A percentile compares a stretch with the other conserved stretches of the same genome.
phyloP scores from a whole-genome alignment of 2,888 invertebrate genomes.

The Drosophila kuntzei region DNA sequence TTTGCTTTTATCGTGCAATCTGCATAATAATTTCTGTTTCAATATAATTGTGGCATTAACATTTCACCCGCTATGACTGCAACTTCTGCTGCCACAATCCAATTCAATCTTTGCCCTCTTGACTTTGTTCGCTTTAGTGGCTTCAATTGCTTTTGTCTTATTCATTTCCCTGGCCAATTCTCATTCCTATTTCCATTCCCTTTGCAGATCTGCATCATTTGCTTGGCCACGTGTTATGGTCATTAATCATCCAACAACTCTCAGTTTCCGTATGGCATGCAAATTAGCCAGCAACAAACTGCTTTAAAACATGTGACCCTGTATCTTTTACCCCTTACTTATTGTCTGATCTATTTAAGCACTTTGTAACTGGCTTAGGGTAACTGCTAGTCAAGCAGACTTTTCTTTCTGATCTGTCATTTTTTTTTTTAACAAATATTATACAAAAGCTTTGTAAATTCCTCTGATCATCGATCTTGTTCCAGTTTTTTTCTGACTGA shows the following conservation, averaged over 20 bases:
- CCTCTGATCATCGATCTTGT: slow-evolving; percentile 60
- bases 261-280: slow-evolving; percentile 50
- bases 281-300: slow-evolving; percentile 37
- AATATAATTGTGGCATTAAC: slow-evolving; percentile 35
- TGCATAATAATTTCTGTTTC: slow-evolving; percentile 51
- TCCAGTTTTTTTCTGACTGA: slow-evolving; percentile 50
- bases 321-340: neutral
- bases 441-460: slow-evolving; percentile 42
- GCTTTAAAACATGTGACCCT: neutral
- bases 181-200: neutral
- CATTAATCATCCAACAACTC: slow-evolving; percentile 30
- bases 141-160: slow-evolving; percentile 15
- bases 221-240: slow-evolving; percentile 19
- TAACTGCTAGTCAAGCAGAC: slow-evolving; percentile 12
- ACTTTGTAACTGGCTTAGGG: slow-evolving; percentile 3
- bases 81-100: slow-evolving; percentile 7
- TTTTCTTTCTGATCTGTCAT: slow-evolving; percentile 9
- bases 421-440: slow-evolving; percentile 4
- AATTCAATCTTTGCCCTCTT: slow-evolving; percentile 23
- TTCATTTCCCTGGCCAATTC: neutral
- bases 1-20: slow-evolving; percentile 12
- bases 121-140: slow-evolving; percentile 20
- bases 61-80: slow-evolving; percentile 17
- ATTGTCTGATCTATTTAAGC: neutral
- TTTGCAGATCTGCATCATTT: slow-evolving; percentile 5